Evolutionary conservation across 53 echinoderm and acorn worm genomes (phyloP).

Genomic region (Echinometra lucunter): DNA sequence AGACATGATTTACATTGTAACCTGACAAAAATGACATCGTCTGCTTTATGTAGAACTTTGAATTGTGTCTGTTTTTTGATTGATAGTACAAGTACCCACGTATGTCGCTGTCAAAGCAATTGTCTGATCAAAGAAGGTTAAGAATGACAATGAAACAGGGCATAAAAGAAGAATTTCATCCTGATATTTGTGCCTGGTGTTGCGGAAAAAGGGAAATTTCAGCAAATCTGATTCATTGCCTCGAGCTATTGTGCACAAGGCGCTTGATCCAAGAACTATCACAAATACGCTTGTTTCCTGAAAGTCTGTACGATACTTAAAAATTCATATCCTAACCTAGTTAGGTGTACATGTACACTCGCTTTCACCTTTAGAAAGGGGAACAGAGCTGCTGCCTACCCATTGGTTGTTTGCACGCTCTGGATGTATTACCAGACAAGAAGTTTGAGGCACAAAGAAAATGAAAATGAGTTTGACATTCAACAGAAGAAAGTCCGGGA

Average conservation of each 20-base stretch:
- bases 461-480: conserved; percentile 61
- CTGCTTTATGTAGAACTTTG: neutral
- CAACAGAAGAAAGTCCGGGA: conserved; percentile 4
- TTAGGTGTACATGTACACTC: neutral
- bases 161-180: neutral
- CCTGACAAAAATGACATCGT: neutral
- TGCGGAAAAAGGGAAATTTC: neutral
- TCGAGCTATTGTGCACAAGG: neutral
- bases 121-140: neutral
- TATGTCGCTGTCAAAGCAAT: neutral
- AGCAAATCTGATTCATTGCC: neutral
- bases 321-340: neutral
- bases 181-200: neutral
- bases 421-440: neutral
- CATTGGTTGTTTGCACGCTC: neutral
- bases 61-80: neutral
- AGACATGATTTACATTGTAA: neutral
- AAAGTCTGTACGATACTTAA: neutral
- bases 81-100: neutral
- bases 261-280: neutral
- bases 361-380: neutral
- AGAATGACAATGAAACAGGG: neutral
- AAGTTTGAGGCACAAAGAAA: conserved; percentile 35
- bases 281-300: neutral
- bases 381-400: neutral